Conservation (phyloP, 2,888 invertebrate genomes). For the Alitta virens region DNA sequence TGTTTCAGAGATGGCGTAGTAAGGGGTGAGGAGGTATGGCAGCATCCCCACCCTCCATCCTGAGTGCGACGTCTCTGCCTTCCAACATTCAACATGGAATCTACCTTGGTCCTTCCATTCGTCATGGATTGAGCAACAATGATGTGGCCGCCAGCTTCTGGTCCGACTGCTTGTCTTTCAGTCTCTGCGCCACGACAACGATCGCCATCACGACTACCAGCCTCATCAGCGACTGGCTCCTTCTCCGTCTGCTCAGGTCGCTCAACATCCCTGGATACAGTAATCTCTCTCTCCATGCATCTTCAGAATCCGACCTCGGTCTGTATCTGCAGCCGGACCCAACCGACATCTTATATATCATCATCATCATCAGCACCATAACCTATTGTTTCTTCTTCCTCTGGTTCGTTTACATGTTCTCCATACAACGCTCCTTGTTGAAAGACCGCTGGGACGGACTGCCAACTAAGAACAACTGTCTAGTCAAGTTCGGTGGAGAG, state of each 20-base stretch:
- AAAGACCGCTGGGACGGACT: slow-evolving; percentile 11
- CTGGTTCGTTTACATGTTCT: slow-evolving; percentile 12
- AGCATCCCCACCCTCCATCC: no score
- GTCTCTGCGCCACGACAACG: slow-evolving; percentile 1
- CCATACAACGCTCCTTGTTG: background rate
- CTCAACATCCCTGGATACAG: no score
- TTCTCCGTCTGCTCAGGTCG: background rate
- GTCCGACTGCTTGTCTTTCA: slow-evolving; percentile 13
- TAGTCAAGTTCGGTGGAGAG: slow-evolving; percentile 8
- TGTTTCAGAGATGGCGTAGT: no score
- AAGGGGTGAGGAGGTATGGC: no score
- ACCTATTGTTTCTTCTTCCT: slow-evolving; percentile 4
- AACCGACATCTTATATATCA: background rate
- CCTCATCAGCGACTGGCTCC: slow-evolving; percentile 12
- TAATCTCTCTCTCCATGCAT: no score
- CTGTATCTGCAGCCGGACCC: no score
- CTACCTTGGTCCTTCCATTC: background rate
- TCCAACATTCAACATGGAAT: no score
- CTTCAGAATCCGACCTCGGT: no score
- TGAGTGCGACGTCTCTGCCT: no score
- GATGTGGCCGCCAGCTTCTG: slow-evolving; percentile 11
- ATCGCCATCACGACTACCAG: slow-evolving; percentile 6
- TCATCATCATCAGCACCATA: background rate
- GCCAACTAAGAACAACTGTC: background rate
- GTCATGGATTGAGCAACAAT: background rate